phyloP scores from a whole-genome alignment of 2,113 vertebrate genomes.

The Morone saxatilis region DNA sequence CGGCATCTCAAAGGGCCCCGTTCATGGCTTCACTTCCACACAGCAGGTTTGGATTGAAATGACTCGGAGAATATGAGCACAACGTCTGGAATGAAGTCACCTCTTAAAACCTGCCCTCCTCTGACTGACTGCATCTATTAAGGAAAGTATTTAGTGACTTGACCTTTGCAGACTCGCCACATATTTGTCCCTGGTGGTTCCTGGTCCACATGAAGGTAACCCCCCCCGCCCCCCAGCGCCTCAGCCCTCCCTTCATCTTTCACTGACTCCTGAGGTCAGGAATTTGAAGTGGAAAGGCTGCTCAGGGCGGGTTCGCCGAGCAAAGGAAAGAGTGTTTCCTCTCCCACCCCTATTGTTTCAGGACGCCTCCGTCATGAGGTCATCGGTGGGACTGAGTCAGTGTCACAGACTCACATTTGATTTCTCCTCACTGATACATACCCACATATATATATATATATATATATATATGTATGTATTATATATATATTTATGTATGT shows the following conservation, averaged over 20 bases:
- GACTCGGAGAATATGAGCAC: background rate
- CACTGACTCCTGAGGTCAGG: slow-evolving; percentile 52
- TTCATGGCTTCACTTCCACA: slow-evolving; percentile 5
- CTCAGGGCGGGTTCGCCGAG: slow-evolving; percentile 57
- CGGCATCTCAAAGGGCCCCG: slow-evolving; percentile 19
- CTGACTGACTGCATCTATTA: slow-evolving; percentile 38
- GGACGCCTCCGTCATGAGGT: slow-evolving; percentile 63
- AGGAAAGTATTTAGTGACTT: slow-evolving; percentile 49
- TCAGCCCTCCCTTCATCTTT: slow-evolving; percentile 31
- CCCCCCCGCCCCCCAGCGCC: background rate
- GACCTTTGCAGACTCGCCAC: slow-evolving; percentile 46
- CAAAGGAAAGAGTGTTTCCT: slow-evolving; percentile 76
- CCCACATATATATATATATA: too few relatives aligned
- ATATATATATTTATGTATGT: too few relatives aligned
- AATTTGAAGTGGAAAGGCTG: slow-evolving; percentile 58
- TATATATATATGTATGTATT: too few relatives aligned
- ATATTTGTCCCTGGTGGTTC: slow-evolving; percentile 42
- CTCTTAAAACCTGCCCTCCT: slow-evolving; percentile 20
- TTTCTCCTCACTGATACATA: background rate
- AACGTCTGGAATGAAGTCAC: slow-evolving; percentile 30
- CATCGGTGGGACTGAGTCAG: slow-evolving; percentile 44
- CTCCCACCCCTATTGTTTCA: slow-evolving; percentile 67
- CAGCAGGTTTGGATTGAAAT: slow-evolving; percentile 55
- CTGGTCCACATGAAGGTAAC: slow-evolving; percentile 38
- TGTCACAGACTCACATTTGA: background rate